These are phyloP conservation scores for Tachystola acroxantha DNA, from an alignment of 2,888 invertebrate species.

Conservation along the genomic window DNA sequence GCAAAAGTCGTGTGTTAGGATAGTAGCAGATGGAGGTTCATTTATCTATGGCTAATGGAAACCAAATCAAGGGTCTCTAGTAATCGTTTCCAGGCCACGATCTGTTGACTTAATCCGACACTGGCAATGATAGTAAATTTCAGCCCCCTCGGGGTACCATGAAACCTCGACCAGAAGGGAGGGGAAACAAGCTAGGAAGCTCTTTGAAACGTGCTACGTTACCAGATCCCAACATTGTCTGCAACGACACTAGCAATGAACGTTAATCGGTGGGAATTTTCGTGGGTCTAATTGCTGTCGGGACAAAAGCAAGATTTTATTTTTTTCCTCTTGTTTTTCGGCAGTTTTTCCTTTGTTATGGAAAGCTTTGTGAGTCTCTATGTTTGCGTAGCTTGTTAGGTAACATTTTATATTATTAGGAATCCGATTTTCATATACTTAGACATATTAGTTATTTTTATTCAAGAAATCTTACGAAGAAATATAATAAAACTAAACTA, in stretches of 20 bases:
- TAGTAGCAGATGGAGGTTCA: no score
- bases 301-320: constrained; percentile 15
- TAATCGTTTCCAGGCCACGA: no score
- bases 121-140: background rate
- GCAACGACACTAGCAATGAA: constrained; percentile 17
- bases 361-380: background rate
- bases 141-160: background rate
- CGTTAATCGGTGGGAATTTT: constrained; percentile 25
- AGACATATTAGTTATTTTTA: no score
- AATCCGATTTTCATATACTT: no score
- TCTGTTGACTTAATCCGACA: no score
- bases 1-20: no score
- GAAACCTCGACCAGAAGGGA: no score
- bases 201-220: background rate
- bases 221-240: background rate
- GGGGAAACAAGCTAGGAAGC: no score
- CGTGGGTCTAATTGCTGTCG: constrained; percentile 21
- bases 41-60: no score
- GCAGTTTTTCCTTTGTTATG: background rate
- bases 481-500: no score
- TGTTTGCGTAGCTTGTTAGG: background rate
- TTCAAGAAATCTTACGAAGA: no score
- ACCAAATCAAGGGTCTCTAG: no score
- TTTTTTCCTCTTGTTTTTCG: constrained; percentile 1
- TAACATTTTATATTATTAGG: background rate